phyloP scores from a whole-genome alignment of 2,797 vertebrate genomes.

The Caiman crocodilus region DNA sequence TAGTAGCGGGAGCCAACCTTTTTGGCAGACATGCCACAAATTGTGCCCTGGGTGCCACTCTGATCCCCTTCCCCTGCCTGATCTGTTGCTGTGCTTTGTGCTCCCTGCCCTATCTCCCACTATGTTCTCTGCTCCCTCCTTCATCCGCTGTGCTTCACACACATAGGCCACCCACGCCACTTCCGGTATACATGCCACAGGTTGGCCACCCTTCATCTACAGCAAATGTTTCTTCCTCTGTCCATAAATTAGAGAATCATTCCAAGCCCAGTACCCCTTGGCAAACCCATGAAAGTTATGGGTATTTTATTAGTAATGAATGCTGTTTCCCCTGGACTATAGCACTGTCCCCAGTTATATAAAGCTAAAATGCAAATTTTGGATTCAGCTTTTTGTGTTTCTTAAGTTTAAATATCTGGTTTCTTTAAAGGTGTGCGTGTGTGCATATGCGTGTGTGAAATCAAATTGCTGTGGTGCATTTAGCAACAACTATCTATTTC shows the following conservation, averaged over 20 bases:
- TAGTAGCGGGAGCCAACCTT: too few species aligned
- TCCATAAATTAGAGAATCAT: not conserved
- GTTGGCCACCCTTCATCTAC: not conserved
- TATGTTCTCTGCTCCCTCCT: too few species aligned
- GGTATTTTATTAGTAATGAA: not conserved
- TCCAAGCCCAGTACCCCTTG: not conserved
- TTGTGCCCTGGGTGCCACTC: not conserved
- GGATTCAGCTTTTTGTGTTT: not conserved
- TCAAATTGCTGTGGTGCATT: not conserved
- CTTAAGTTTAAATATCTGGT: not conserved
- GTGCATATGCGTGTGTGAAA: rapidly evolving
- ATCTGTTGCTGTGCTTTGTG: too few species aligned
- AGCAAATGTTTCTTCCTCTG: not conserved
- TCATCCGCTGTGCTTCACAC: too few species aligned
- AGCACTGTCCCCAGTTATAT: not conserved
- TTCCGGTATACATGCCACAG: not conserved
- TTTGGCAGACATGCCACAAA: not conserved
- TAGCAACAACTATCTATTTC: not conserved
- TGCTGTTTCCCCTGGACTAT: rapidly evolving
- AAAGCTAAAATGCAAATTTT: not conserved
- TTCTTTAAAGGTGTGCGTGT: not conserved
- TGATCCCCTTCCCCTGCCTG: too few species aligned
- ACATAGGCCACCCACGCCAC: too few species aligned
- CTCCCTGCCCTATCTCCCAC: too few species aligned
- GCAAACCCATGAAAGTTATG: not conserved